phyloP scores from a whole-genome alignment of 2,888 invertebrate species.

The Dicyrtoma fusca region DNA sequence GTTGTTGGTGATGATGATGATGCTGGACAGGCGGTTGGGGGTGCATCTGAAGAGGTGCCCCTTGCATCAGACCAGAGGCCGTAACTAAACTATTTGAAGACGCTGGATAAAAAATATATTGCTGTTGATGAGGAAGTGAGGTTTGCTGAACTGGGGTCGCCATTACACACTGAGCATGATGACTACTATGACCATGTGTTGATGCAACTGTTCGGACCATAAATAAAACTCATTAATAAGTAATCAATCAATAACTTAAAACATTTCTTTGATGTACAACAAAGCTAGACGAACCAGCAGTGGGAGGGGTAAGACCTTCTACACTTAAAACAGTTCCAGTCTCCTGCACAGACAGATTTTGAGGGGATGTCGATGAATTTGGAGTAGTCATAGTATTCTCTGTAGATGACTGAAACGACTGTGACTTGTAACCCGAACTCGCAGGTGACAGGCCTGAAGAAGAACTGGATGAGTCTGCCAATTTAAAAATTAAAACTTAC shows the following conservation, averaged over 20 bases:
- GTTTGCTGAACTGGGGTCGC: conserved; percentile 24
- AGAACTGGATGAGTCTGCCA: conserved; percentile 66
- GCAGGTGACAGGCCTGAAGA: conserved; percentile 74
- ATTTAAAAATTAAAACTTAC: not conserved
- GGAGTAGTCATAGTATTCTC: conserved; percentile 66
- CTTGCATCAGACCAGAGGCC: conserved; percentile 32
- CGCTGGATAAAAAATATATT: conserved; percentile 37
- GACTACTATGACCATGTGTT: conserved; percentile 14
- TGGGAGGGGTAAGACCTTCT: conserved; percentile 39
- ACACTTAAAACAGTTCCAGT: conserved; percentile 21
- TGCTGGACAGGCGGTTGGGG: conserved; percentile 15
- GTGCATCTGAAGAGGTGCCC: conserved; percentile 37
- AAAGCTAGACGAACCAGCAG: conserved; percentile 49
- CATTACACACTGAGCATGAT: conserved; percentile 33
- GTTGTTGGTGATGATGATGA: conserved; percentile 20
- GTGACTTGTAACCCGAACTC: conserved; percentile 76
- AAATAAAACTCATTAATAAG: not conserved
- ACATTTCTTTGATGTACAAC: not conserved
- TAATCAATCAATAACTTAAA: not conserved
- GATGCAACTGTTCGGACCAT: not conserved
- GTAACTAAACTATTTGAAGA: conserved; percentile 20
- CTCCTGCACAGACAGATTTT: conserved; percentile 44
- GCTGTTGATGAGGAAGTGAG: conserved; percentile 26
- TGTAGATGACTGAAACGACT: conserved; percentile 70
- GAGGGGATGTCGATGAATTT: conserved; percentile 71